Evolutionary conservation across 2,888 invertebrate species (phyloP).

Genomic region (Blomia tropicalis): DNA sequence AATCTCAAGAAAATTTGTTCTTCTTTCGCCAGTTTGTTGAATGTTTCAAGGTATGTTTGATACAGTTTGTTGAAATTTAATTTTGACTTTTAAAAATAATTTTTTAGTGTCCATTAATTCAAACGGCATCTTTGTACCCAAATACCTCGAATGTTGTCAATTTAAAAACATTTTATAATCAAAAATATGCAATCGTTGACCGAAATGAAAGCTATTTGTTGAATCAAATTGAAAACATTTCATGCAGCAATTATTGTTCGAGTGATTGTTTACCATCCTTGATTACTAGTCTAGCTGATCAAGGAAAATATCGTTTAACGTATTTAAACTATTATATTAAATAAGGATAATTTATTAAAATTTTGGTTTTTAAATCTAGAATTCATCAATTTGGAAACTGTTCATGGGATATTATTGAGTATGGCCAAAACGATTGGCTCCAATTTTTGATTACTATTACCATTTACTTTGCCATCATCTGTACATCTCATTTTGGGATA

Average conservation of each 20-base stretch:
- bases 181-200: background rate
- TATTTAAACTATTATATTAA: background rate
- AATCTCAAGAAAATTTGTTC: background rate
- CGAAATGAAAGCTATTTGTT: background rate
- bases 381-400: background rate
- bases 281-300: background rate
- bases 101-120: conserved; percentile 3
- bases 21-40: conserved; percentile 16
- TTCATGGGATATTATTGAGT: background rate
- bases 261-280: background rate
- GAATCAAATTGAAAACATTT: background rate
- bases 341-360: background rate
- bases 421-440: background rate
- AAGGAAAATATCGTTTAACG: background rate
- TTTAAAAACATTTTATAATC: background rate
- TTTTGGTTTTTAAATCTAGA: background rate
- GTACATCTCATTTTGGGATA: conserved; percentile 4
- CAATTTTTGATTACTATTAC: background rate
- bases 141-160: background rate
- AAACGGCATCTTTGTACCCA: background rate
- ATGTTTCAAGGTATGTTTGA: conserved; percentile 16
- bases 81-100: background rate
- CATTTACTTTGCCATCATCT: background rate
- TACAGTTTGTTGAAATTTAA: background rate
- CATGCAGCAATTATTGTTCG: background rate